Conservation (phyloP, 2,888 invertebrate species). For the Cantharis nigra region DNA sequence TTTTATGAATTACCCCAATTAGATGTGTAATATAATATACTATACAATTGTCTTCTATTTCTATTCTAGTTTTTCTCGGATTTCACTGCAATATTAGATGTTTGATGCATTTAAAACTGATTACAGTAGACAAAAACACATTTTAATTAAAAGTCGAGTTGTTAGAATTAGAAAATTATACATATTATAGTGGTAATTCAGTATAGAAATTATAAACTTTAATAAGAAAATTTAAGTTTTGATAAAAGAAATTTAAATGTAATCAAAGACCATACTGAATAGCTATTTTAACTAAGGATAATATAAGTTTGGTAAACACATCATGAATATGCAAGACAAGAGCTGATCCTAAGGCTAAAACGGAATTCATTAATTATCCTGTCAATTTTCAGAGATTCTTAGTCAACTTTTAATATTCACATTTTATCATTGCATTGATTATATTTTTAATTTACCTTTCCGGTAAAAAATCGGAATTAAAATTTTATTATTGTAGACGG, state of each 20-base stretch:
- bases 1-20: too few species aligned
- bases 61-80: neutral
- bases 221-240: conserved; percentile 4
- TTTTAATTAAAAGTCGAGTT: neutral
- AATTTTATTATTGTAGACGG: neutral
- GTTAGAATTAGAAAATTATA: neutral
- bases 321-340: conserved; percentile 49
- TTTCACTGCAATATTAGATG: neutral
- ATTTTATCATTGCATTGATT: neutral
- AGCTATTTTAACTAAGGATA: conserved; percentile 52
- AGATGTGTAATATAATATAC: too few species aligned
- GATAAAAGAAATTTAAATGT: conserved; percentile 10
- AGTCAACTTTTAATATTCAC: neutral
- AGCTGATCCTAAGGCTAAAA: conserved; percentile 32
- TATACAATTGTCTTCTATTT: neutral
- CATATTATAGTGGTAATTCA: neutral
- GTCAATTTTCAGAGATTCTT: conserved; percentile 23
- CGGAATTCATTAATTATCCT: conserved; percentile 35
- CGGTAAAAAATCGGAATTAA: neutral
- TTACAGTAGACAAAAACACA: neutral
- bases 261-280: conserved; percentile 24
- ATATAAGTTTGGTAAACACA: conserved; percentile 55
- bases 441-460: neutral
- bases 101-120: neutral
- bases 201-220: neutral